Evolutionary conservation across 2,113 vertebrate genomes (phyloP), one percentile per base, ranked within the genome.

Genomic region (Sminthopsis crassicaudata): DNA sequence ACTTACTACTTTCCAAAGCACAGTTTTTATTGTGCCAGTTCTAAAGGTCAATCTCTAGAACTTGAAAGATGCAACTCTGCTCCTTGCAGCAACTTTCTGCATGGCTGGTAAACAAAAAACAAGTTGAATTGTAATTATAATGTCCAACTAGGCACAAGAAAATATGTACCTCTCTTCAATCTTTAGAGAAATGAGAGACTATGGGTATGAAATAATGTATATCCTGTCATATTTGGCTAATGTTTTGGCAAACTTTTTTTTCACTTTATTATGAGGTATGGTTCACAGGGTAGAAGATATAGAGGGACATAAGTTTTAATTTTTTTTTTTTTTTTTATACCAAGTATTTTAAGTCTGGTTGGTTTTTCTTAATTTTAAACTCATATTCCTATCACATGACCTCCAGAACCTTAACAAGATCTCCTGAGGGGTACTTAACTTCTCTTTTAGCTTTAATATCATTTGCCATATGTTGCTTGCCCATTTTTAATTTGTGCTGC

Each of bases 281-380:
- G 14, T 76, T n/a, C 36, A 30, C 36, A n/a, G 60, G 60, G 14
- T 76, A 76, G 60, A 76, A 76, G 14, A 60, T 30, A 30, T 10
- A 26, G 27, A 60, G 97, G 36, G 98, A 94, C 50, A 91, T 26
- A 0, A 94, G 92, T 12, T 96, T 0, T 0, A 98, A 97, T 99
- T 99, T n/a, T n/a, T n/a, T n/a, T n/a, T n/a, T n/a, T n/a, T n/a
- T n/a, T 99, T 96, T 95, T 95, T 98, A 96, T 98, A 99, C 98
- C 98, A 99, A 0, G 95, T 93, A 54, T 99, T 99, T 98, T 54
- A 98, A 95, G 36, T 98, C 98, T 95, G 94, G 97, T 25, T 98
- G 98, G n/a, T 99, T 99, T 97, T 98, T 99, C 91, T 98, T 98
- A 67, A 99, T 99, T 48, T 99, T 98, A 30, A 93, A 88, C 97